Conservation (phyloP, 2,797 vertebrate genomes). For the Cercopithecus diana region DNA sequence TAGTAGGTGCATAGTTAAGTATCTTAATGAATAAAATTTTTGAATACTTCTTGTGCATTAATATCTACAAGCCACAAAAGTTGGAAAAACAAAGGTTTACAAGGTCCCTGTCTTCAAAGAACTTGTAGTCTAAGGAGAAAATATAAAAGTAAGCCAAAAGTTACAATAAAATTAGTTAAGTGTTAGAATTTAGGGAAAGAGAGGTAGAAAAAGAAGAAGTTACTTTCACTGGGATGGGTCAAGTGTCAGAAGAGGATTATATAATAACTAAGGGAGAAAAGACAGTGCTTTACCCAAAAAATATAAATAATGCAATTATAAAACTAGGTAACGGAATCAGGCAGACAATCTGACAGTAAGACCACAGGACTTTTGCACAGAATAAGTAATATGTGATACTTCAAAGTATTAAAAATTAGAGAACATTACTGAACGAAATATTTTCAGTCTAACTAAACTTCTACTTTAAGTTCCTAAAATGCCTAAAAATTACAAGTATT, state of each 20-base stretch:
- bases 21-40: background rate
- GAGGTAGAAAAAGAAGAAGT: background rate
- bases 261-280: constrained; percentile 15
- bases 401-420: background rate
- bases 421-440: background rate
- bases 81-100: background rate
- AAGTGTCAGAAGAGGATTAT: background rate
- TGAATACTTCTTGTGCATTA: background rate
- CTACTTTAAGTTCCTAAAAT: constrained; percentile 20
- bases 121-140: background rate
- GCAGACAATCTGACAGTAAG: background rate
- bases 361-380: background rate
- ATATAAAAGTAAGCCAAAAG: background rate
- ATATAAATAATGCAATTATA: background rate
- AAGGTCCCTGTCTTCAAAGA: background rate
- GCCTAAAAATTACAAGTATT: background rate
- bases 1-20: background rate
- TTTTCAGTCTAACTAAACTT: constrained; percentile 29
- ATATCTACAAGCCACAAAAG: background rate
- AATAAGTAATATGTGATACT: background rate
- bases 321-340: background rate
- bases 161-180: background rate
- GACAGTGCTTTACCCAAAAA: background rate
- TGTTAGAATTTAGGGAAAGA: background rate
- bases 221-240: background rate